Base-by-base conservation (phyloP, 92 coral and sea anemone genomes). In the Umimayanthus kanabou region DNA sequence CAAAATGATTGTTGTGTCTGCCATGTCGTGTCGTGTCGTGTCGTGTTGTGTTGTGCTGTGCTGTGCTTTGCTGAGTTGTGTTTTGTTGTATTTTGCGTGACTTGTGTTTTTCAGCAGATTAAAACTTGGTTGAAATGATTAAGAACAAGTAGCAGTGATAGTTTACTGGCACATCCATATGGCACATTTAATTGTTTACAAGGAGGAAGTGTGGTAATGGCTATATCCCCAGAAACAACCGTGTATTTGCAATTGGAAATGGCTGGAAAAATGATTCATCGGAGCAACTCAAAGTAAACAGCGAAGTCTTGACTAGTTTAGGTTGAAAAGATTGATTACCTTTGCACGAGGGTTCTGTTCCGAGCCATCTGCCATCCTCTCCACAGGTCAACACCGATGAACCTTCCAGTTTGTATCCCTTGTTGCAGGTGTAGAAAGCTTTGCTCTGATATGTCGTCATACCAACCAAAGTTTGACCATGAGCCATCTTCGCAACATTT, bases 301-400 rank as follows among this genome's bases (percentile, higher is more conserved):
- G 57, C 57, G 15, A 9, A 50, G 0, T 13, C 57, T 2, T 50
- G 49, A 43, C 49, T 43, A 9, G 49, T 43, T 43, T 47, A 47
- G 50, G 50, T 47, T 47, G 58, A 53, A 53, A 53, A 8, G 8
- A 13, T 2, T 39, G 42, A 16, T 23, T 77, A 91, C 94, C 94
- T 91, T 84, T 89, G 72, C 96, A 93, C 8, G 75, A 82, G 11
- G 96, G 93, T 49, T 58, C 45, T 45, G 76, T 73, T 26, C 96
- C 96, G 61, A 79, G 84, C 96, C 96, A 93, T 58, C 83, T 66
- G 5, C 92, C 94, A 72, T 93, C 88, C 23, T 55, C 88, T 11
- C 91, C 89, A 87, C 96, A 93, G 0, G 30, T 28, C 55, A 91
- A 29, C 8, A 73, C 64, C 14, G 61, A 50, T 13, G 78, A 47